phyloP scores from a whole-genome alignment of 37 sponge, comb jelly and placozoan species.

The Spongilla lacustris region DNA sequence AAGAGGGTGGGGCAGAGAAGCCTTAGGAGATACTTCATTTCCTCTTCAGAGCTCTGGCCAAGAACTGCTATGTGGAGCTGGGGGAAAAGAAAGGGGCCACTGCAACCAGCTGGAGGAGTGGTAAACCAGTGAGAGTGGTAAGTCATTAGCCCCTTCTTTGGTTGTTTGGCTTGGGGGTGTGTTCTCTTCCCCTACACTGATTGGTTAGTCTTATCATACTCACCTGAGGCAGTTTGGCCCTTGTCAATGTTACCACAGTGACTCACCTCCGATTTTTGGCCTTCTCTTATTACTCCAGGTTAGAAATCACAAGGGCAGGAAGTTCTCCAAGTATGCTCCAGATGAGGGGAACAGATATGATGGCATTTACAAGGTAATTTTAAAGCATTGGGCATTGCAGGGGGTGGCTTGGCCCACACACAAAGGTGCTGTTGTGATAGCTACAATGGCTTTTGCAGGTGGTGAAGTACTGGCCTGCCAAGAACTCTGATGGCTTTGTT shows the following conservation, averaged over 20 bases:
- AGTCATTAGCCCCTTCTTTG: background rate
- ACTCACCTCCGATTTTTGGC: background rate
- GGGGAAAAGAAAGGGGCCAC: conserved; percentile 83
- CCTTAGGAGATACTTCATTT: background rate
- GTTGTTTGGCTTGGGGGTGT: no score
- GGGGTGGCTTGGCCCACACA: background rate
- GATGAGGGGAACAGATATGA: conserved; percentile 93
- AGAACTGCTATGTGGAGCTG: conserved; percentile 76
- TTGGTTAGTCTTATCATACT: background rate
- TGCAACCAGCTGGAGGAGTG: conserved; percentile 81
- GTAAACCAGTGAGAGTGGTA: conserved; percentile 90
- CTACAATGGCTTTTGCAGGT: conserved; percentile 34
- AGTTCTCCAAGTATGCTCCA: conserved; percentile 86
- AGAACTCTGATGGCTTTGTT: no score
- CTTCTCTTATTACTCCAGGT: conserved; percentile 35
- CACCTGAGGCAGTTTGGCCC: no score
- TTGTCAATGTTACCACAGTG: background rate
- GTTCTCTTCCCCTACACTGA: background rate
- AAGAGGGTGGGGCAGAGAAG: background rate
- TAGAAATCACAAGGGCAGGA: conserved; percentile 81
- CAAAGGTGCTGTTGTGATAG: background rate
- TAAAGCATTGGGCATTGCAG: no score
- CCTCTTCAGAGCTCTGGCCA: conserved; percentile 73
- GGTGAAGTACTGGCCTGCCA: conserved; percentile 95
- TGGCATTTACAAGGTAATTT: conserved; percentile 92